Evolutionary conservation across 2,113 vertebrate species (phyloP), one percentile per base, ranked within the genome.

Genomic region (Xiphias gladius): DNA sequence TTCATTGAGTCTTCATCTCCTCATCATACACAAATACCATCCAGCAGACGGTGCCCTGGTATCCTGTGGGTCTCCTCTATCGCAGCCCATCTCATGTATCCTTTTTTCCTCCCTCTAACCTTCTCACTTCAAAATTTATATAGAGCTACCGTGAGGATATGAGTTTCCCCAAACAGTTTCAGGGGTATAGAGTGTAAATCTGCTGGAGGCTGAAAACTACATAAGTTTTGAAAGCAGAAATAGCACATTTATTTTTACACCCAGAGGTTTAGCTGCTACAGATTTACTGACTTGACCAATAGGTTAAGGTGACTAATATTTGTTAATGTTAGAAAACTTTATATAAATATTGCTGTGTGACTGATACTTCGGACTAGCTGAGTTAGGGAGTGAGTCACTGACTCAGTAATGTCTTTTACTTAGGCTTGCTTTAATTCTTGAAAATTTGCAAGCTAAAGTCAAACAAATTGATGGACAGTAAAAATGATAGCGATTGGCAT

Each of bases 61-160:
- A 93, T 93, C 92, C 93, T 87, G 66, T 74, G 79, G 91, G 90
- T 93, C 88, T 93, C 88, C 73, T 86, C 88, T 68, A 73, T 64
- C 76, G 48, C 77, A 66, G 57, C 86, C 73, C 52, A 73, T 70
- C 58, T 70, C 19, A 46, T 2, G 28, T 52, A 52, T 65, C 50
- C 28, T 30, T 26, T 37, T 70, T 24, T 37, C 43, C n/a, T 61
- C 50, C 57, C 16, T 68, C 50, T 14, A 9, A 69, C 52, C 13
- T 5, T 35, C 26, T 50, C 43, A 37, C 3, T 13, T 54, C 19
- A 9, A 65, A 57, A 80, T 30, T 17, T 28, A 50, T 46, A 30
- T 41, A 41, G 10, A 43, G 35, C 50, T 55, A 58, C 70, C 64
- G 24, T 11, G 24, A 61, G n/a, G n/a, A 72, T 62, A 24, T 10